These are phyloP conservation scores for Rhorus exstirpatorius DNA, from an alignment of 2,888 invertebrate genomes.

Conservation along the genomic window DNA sequence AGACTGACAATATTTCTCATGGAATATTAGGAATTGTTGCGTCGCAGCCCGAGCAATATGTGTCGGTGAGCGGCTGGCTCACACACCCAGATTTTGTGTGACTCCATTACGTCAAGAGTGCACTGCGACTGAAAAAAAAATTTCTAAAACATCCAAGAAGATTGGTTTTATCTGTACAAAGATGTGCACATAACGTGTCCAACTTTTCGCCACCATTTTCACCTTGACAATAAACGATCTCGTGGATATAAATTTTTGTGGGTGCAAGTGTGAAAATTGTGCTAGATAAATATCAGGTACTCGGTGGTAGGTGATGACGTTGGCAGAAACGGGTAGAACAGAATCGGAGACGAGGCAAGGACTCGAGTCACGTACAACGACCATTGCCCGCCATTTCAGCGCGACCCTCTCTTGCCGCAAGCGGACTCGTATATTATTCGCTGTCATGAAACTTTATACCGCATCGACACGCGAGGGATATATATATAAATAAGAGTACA, in stretches of 20 bases:
- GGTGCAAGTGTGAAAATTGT: constrained; percentile 43
- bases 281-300: constrained; percentile 1
- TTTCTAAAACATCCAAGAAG: too few species aligned
- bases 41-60: constrained; percentile 45
- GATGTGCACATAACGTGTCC: neutral
- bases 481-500: neutral
- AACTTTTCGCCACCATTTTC: constrained; percentile 1
- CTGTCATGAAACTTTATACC: constrained; percentile 5
- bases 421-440: neutral
- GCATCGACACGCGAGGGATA: neutral
- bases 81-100: too few species aligned
- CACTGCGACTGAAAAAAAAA: too few species aligned
- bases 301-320: constrained; percentile 34
- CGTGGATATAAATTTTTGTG: constrained; percentile 21
- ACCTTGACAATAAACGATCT: constrained; percentile 30
- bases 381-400: constrained; percentile 42
- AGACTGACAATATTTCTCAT: constrained; percentile 33
- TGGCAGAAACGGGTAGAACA: constrained; percentile 24
- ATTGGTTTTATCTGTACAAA: too few species aligned
- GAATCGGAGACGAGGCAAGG: too few species aligned
- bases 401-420: constrained; percentile 16
- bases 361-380: constrained; percentile 54
- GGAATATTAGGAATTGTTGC: constrained; percentile 39
- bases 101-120: too few species aligned
- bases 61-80: neutral